Evolutionary conservation across 2,888 invertebrate genomes (phyloP).

Genomic region (Idaea biselata): DNA sequence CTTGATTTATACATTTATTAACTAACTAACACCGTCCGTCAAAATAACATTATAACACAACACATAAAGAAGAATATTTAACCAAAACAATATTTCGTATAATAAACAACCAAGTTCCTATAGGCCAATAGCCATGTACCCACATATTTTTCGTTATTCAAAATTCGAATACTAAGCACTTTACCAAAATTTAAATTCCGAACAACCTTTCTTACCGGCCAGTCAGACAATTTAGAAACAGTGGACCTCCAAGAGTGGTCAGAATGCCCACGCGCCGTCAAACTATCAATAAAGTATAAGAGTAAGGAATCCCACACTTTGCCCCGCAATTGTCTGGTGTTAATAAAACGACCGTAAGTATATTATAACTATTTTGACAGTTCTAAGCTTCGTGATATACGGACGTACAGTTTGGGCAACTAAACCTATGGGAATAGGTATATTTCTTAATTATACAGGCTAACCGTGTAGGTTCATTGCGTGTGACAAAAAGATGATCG

Average conservation of each 20-base stretch:
- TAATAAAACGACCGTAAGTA: constrained; percentile 69
- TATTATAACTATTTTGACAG: constrained; percentile 80
- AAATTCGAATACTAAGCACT: background rate
- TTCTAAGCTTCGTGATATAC: constrained; percentile 68
- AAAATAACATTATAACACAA: no score
- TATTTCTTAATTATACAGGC: background rate
- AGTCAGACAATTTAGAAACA: constrained; percentile 38
- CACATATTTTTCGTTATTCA: background rate
- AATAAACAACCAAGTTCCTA: background rate
- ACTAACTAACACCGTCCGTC: no score
- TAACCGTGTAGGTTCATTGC: no score
- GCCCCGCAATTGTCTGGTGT: constrained; percentile 71
- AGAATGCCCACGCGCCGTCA: constrained; percentile 60
- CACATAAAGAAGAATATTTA: background rate
- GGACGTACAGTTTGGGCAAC: constrained; percentile 16
- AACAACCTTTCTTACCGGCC: constrained; percentile 3
- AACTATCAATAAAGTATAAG: constrained; percentile 66
- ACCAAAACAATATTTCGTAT: background rate
- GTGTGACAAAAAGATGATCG: no score
- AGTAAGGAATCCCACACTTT: constrained; percentile 75
- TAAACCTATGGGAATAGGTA: constrained; percentile 12
- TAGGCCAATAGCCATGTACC: background rate
- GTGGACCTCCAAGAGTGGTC: constrained; percentile 54
- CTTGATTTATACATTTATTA: no score
- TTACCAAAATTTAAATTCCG: background rate